Conservation (phyloP, 2,797 vertebrate genomes). For the Acridotheres tristis region DNA sequence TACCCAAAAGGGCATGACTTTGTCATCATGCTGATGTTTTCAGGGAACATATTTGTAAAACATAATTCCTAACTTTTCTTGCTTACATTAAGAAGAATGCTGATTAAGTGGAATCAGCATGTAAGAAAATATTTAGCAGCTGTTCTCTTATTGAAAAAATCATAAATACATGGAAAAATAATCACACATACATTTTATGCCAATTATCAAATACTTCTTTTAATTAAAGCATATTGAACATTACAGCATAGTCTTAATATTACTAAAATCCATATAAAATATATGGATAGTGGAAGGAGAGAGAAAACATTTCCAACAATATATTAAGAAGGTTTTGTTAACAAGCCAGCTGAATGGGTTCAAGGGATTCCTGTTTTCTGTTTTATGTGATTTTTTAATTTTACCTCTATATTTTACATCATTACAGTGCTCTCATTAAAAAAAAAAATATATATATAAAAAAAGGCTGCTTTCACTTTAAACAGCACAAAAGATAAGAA, state of each 20-base stretch:
- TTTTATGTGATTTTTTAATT: constrained; percentile 9
- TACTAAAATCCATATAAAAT: constrained; percentile 45
- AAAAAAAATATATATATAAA: no score
- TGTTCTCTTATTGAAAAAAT: constrained; percentile 58
- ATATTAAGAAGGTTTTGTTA: constrained; percentile 51
- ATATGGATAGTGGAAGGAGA: neutral
- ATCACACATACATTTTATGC: constrained; percentile 67
- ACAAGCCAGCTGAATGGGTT: constrained; percentile 25
- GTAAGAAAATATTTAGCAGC: constrained; percentile 66
- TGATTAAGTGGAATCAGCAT: constrained; percentile 49
- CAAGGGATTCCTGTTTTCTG: neutral
- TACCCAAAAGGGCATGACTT: constrained; percentile 37
- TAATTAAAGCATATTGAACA: constrained; percentile 64
- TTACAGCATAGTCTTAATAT: constrained; percentile 13
- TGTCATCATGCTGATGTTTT: constrained; percentile 35
- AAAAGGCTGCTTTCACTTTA: constrained; percentile 28
- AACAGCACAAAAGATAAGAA: constrained; percentile 45
- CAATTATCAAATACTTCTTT: constrained; percentile 70
- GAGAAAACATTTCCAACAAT: constrained; percentile 21
- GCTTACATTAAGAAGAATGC: constrained; percentile 43
- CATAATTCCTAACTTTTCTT: constrained; percentile 26
- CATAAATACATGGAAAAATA: constrained; percentile 70
- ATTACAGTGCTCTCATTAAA: neutral
- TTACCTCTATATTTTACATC: neutral
- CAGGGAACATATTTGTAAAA: constrained; percentile 12